phyloP scores from a whole-genome alignment of 2,797 vertebrate species.

The Morelia viridis region DNA sequence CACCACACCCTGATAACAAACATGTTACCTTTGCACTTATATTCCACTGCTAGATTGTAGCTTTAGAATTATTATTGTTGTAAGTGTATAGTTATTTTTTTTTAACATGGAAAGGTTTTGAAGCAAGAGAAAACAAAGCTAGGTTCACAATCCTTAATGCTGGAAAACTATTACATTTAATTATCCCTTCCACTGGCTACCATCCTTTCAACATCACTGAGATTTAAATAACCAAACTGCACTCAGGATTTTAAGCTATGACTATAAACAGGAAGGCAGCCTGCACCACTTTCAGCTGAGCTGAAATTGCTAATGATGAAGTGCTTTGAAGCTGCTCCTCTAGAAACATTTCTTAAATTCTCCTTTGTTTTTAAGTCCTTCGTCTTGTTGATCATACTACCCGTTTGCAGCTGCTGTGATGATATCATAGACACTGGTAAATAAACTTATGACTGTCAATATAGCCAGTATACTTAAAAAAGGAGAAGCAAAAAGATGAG shows the following conservation, averaged over 20 bases:
- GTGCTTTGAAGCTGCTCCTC: background rate
- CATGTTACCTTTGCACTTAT: constrained; percentile 61
- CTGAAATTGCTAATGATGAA: background rate
- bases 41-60: constrained; percentile 53
- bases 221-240: background rate
- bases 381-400: background rate
- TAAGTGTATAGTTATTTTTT: background rate
- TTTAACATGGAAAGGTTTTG: background rate
- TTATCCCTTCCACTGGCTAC: background rate
- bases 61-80: background rate
- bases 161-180: background rate
- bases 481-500: background rate
- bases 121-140: background rate
- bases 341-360: background rate
- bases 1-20: constrained; percentile 80
- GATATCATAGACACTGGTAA: background rate
- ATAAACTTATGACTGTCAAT: background rate
- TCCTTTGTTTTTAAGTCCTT: background rate
- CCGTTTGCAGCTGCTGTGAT: background rate
- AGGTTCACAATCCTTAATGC: background rate
- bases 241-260: background rate
- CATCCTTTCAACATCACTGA: background rate
- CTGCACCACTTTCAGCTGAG: background rate
- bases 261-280: background rate
- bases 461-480: background rate